A percentile compares a stretch with the other conserved stretches of the same genome.
Evolutionary conservation across 2,797 vertebrate species (phyloP).

Genomic region (Cirrhinus molitorella): DNA sequence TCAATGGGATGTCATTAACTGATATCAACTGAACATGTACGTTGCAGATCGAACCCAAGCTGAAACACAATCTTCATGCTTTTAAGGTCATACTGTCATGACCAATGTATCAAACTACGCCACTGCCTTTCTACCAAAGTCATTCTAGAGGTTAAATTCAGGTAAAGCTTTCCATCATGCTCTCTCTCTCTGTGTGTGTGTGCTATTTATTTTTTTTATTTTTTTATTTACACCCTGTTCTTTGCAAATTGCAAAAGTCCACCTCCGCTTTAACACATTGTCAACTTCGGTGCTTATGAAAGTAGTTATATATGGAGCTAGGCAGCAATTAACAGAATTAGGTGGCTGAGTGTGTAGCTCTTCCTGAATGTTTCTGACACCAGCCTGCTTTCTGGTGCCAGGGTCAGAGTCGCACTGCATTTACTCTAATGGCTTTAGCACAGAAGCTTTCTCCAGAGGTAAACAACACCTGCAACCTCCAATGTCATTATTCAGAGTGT

Average conservation of each 20-base stretch:
- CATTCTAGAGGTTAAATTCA: conserved; percentile 4
- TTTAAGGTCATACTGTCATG: neutral
- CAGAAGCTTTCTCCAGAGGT: conserved; percentile 42
- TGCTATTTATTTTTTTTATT: neutral
- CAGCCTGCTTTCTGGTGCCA: conserved; percentile 49
- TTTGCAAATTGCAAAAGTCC: conserved; percentile 29
- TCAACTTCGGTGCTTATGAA: conserved; percentile 20
- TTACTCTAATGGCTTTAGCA: conserved; percentile 57
- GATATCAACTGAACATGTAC: neutral
- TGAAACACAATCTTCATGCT: neutral
- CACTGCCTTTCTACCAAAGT: neutral
- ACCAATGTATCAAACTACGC: neutral
- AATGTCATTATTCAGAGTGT: conserved; percentile 32
- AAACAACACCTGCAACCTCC: conserved; percentile 46
- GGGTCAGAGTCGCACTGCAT: conserved; percentile 43
- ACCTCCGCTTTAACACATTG: conserved; percentile 33
- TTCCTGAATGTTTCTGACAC: conserved; percentile 55
- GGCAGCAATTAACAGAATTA: conserved; percentile 63
- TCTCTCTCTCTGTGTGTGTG: too few relatives aligned
- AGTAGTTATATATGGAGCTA: conserved; percentile 55
- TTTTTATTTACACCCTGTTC: conserved; percentile 17
- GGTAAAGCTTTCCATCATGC: conserved; percentile 5
- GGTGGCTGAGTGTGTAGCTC: conserved; percentile 52
- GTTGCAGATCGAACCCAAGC: neutral
- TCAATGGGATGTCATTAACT: neutral